Evolutionary conservation across 2,113 vertebrate genomes (phyloP), one percentile per base, ranked within the genome.

Genomic region (Ophiodon elongatus): DNA sequence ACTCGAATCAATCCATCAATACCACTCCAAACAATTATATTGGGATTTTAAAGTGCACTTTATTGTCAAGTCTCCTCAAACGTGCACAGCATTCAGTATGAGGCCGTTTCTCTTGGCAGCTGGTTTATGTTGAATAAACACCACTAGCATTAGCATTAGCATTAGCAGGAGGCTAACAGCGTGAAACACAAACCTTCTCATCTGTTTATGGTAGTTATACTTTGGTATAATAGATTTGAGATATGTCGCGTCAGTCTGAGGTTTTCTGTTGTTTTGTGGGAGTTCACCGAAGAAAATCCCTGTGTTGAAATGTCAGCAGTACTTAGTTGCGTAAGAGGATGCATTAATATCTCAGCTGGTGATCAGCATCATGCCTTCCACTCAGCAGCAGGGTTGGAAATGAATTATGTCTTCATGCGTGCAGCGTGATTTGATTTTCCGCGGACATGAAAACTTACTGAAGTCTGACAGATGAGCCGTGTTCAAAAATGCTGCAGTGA

Each of bases 381-480:
- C 69, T 59, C 29, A 9, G 41, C 41, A 4, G 62, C 43, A 54
- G 69, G 27, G 73, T 56, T 43, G 37, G n/a, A 70, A 86, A 89
- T 86, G 2, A 66, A 78, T 84, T 71, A 0, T 5, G 27, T 80
- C 52, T 33, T 65, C 57, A 41, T 65, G 35, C 25, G 35, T 21
- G 17, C 25, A 37, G 25, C 8, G 1, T 62, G 29, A 84, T 41
- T 50, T n/a, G 33, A 64, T 87, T 84, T 33, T 80, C 57, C 31
- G 45, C 19, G 7, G 29, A 52, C 50, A 64, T 13, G 7, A 54
- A 57, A 64, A 69, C 15, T 25, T 29, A 4, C 1, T 7, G 21
- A 69, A 70, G 8, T 19, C 59, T 73, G 19, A 66, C 5, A 67
- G 33, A 60, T 10, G 64, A 82, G 33, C 6, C 37, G 39, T 57